Percentiles rank a stretch among this genome's conserved stretches.
Evolutionary conservation across 2,888 invertebrate genomes (phyloP).

Genomic region (Apodemia mormo): DNA sequence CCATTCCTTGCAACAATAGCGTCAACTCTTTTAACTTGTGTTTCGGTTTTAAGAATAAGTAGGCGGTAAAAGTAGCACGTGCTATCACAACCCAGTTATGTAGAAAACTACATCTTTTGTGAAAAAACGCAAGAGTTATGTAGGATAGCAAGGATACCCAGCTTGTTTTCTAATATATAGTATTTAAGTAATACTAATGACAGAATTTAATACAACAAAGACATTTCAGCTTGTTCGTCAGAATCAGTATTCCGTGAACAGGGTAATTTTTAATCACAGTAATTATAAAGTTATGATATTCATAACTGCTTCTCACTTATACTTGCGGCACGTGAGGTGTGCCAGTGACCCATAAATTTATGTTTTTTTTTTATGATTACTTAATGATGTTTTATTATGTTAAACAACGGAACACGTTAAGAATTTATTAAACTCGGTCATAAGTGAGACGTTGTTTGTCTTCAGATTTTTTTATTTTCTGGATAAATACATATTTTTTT

Average conservation of each 20-base stretch:
- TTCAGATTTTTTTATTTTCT: no score
- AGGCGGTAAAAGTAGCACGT: no score
- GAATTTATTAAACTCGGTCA: background rate
- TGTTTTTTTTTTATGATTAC: background rate
- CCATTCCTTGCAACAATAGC: no score
- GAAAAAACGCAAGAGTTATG: no score
- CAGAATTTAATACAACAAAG: background rate
- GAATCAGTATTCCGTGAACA: background rate
- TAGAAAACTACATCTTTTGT: no score
- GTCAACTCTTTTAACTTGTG: no score
- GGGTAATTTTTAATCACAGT: constrained; percentile 3
- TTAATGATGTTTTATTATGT: constrained; percentile 2
- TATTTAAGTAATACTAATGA: no score
- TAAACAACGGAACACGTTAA: background rate
- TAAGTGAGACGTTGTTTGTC: background rate
- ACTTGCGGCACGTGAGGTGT: background rate
- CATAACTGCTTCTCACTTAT: background rate
- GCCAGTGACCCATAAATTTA: background rate
- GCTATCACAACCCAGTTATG: no score
- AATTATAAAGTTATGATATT: constrained; percentile 10
- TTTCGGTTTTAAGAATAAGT: no score
- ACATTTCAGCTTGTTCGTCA: background rate
- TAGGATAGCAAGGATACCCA: no score
- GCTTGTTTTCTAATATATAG: no score
- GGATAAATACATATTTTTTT: no score